phyloP scores from a whole-genome alignment of 2,113 vertebrate genomes.

The Papio anubis region DNA sequence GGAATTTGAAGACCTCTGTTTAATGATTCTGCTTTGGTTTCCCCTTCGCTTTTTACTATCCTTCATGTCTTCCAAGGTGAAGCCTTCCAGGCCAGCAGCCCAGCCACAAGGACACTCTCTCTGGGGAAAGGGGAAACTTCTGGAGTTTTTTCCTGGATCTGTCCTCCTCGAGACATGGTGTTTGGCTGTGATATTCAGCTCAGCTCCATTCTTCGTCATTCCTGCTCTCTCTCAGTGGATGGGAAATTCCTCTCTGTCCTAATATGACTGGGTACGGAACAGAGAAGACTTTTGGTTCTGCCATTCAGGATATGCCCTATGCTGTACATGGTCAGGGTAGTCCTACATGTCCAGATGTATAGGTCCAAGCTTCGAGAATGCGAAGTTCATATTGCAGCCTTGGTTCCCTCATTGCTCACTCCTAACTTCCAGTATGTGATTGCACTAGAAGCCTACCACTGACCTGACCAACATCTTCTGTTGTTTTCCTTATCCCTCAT shows the following conservation, averaged over 20 bases:
- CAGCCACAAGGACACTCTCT: neutral
- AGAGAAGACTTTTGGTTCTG: neutral
- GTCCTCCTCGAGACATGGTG: neutral
- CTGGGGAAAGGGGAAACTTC: neutral
- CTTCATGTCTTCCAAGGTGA: constrained; percentile 57
- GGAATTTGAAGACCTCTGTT: constrained; percentile 35
- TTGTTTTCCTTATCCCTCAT: neutral
- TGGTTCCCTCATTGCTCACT: neutral
- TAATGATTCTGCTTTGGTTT: constrained; percentile 34
- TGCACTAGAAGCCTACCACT: neutral
- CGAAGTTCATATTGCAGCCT: neutral
- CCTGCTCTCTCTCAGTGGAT: neutral
- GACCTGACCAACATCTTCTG: neutral
- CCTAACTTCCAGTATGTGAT: neutral
- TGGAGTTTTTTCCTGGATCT: neutral
- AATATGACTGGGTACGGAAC: neutral
- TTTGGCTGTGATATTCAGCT: neutral
- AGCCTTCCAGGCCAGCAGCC: constrained; percentile 44
- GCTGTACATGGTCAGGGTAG: neutral
- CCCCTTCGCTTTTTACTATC: neutral
- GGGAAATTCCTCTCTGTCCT: neutral
- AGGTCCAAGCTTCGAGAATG: neutral
- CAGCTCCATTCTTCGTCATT: neutral
- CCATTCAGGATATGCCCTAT: neutral
- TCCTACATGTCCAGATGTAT: neutral